Base-by-base conservation (phyloP, 2,797 vertebrate species). In the Sebastiscus albofasciatus region DNA sequence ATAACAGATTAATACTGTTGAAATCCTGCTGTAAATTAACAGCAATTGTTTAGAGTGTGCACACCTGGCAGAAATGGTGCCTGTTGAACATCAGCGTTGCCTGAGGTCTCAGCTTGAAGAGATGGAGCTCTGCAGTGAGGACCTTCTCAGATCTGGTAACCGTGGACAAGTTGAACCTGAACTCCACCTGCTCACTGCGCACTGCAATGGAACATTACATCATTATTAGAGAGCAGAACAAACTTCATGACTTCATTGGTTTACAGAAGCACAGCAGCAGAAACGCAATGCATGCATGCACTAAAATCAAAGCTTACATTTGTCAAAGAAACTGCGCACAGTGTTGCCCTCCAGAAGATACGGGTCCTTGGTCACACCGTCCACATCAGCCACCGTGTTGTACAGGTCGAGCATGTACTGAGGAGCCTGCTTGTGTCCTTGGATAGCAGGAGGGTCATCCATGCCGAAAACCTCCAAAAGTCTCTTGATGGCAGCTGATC, bases 361-460 rank as follows among this genome's bases (percentile, higher is more conserved):
- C 0, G 97, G 97, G 72, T 97, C 96, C 79, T 96, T 97, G 86
- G 97, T 98, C 72, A 98, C 96, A 0, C 97, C 97, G 3, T 98
- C 95, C 3, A 96, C 96, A 1, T 97, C 97, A 1, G 97, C 97
- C 0, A 98, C 96, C 0, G 96, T 96, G 92, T 97, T 97, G 92
- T 97, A 98, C 16, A 98, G 88, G 67, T 98, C 97, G 12, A 98
- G 93, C 97, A 98, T 98, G 92, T 98, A 98, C 94, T 98, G 97
- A 1, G 97, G 97, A 0, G 97, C 95, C 87, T 97, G 95, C 84
- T 96, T 97, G 91, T 93, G 87, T 27, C 91, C 92, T 0, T 96
- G 96, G 6, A 89, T 26, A 0, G 93, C 84, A 0, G 97, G 97
- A 0, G 96, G 95, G 8, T 96, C 97, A 18, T 97, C 97, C 92